phyloP scores from a whole-genome alignment of 2,797 vertebrate species.

The Choloepus didactylus region DNA sequence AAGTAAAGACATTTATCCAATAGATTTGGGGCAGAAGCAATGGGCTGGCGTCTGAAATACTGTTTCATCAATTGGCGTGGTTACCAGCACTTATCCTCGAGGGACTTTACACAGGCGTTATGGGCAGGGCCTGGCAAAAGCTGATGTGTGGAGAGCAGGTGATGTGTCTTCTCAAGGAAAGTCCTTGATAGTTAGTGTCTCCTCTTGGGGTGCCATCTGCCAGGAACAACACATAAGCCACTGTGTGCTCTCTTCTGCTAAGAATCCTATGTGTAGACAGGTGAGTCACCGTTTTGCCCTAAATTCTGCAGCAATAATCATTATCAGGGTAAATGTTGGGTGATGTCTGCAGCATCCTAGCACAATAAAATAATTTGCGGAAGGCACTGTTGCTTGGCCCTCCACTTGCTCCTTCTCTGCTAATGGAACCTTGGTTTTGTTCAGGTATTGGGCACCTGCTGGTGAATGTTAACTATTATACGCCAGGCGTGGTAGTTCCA shows the following conservation, averaged over 20 bases:
- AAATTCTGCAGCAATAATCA: no score
- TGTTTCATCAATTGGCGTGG: background rate
- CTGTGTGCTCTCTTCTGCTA: background rate
- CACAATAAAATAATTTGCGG: background rate
- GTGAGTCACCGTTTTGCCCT: background rate
- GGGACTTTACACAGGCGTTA: background rate
- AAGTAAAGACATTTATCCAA: background rate
- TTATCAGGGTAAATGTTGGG: background rate
- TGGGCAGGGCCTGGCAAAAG: background rate
- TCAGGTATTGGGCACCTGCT: no score
- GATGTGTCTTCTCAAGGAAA: background rate
- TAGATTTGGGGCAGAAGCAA: accelerated
- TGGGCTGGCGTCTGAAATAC: background rate
- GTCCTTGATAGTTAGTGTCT: background rate
- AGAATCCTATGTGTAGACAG: background rate
- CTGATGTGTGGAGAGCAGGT: background rate
- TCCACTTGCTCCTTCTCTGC: background rate
- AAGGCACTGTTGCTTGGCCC: background rate
- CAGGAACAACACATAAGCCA: background rate
- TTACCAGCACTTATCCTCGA: background rate
- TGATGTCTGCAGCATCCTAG: background rate
- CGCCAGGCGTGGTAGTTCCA: no score
- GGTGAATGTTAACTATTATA: no score
- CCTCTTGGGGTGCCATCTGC: background rate
- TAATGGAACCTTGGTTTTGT: background rate